Base-by-base conservation (phyloP, 1,140 invertebrate species). In the Ceratina calcarata region DNA sequence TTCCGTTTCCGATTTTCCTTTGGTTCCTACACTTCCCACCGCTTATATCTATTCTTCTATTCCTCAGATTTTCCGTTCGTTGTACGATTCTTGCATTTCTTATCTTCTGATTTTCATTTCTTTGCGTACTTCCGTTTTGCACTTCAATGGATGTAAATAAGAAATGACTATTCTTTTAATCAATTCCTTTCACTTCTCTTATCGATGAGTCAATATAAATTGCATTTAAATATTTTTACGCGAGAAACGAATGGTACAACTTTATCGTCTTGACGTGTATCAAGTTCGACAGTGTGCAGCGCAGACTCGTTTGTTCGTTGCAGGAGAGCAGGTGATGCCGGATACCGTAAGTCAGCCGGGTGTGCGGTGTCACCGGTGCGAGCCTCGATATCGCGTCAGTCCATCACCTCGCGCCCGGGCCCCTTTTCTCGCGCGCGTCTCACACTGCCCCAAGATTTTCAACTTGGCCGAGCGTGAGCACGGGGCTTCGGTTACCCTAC, bases 331-430 rank as follows among this genome's bases (percentile, higher is more conserved):
- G 83, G 72, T 85, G 83, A 85, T 66, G 64, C 53, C 51, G 16
- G 27, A 53, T 62, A 69, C 37, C 69, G 78, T 84, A 84, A 84
- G 83, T 85, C 68, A 85, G 80, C 80, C 75, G 68, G 71, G 78
- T 83, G 77, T 76, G 62, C 82, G 61, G 61, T 84, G 82, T 84
- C 80, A 79, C 70, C 70, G 80, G 58, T 72, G 71, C 53, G 16
- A 45, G 62, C 58, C 32, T 37, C 80, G 58, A 71, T 85, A 84
- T 85, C 83, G 82, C 78, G 58, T 81, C 72, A 62, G 60, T 84
- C 72, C 83, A 85, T 85, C 83, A 85, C 78, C 72, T 70, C 68
- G 72, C n/a, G n/a, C n/a, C n/a, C n/a, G 22, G 73, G 53, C 58
- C 70, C 74, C 77, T 61, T 77, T 61, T 69, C 67, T 57, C 61